A percentile compares a stretch with the other conserved stretches of the same genome.
phyloP scores from a whole-genome alignment of 2,113 vertebrate genomes.

The Mobula hypostoma region DNA sequence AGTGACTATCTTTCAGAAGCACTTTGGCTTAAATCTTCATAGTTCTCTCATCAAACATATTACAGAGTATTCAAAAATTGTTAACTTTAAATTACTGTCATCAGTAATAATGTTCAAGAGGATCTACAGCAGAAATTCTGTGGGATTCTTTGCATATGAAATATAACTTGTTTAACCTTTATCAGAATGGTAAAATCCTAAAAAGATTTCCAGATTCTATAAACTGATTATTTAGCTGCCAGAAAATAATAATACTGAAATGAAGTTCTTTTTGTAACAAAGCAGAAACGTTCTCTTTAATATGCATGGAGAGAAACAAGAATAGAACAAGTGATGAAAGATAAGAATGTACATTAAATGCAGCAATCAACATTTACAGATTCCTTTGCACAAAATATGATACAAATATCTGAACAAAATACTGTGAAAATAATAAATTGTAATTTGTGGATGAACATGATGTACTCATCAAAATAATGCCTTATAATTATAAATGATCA shows the following conservation, averaged over 20 bases:
- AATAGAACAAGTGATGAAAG: constrained; percentile 35
- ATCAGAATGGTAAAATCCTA: background rate
- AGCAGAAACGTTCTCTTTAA: background rate
- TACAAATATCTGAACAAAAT: background rate
- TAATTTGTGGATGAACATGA: background rate
- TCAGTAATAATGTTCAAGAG: background rate
- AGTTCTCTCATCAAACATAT: background rate
- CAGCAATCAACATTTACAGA: background rate
- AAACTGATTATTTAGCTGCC: background rate
- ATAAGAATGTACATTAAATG: background rate
- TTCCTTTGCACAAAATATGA: background rate
- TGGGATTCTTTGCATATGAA: background rate
- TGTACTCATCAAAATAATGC: background rate
- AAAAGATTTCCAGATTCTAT: background rate
- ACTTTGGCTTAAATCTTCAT: background rate
- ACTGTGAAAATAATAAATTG: background rate
- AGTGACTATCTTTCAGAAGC: background rate
- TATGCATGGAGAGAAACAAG: background rate
- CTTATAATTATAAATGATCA: background rate
- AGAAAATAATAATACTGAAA: background rate
- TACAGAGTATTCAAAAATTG: background rate
- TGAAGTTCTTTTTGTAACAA: background rate
- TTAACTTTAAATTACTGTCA: background rate
- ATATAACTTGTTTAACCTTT: background rate
- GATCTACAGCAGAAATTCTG: background rate